Percentiles rank a stretch among this genome's conserved stretches.
Evolutionary conservation across 2,888 invertebrate genomes (phyloP).

Genomic region (Halocaridina rubra): DNA sequence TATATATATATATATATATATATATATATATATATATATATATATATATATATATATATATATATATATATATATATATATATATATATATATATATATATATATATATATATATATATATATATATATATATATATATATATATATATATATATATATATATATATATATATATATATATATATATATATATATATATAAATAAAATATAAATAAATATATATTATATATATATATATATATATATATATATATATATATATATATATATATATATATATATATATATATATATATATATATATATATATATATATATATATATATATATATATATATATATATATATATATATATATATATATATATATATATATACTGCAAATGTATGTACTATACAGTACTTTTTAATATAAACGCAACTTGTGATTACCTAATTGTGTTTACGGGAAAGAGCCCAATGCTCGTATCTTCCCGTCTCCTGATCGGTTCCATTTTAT

Average conservation of each 20-base stretch:
- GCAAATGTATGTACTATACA: neutral
- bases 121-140: neutral
- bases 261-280: neutral
- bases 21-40: neutral
- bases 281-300: neutral
- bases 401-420: too few relatives aligned
- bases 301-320: too few relatives aligned
- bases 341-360: neutral
- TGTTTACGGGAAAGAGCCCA: too few relatives aligned
- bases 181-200: neutral
- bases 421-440: too few relatives aligned
- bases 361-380: neutral
- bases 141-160: slow-evolving; percentile 4
- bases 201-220: neutral
- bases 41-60: neutral
- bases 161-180: slow-evolving; percentile 5
- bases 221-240: neutral
- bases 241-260: neutral
- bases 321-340: neutral
- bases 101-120: neutral
- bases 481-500: too few relatives aligned
- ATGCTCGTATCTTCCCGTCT: too few relatives aligned
- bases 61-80: neutral
- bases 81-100: neutral
- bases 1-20: neutral